Percentiles rank a stretch among this genome's conserved stretches.
These are phyloP conservation scores for Harlomillsia oculata DNA, from an alignment of 1,140 invertebrate species.

Conservation along the genomic window DNA sequence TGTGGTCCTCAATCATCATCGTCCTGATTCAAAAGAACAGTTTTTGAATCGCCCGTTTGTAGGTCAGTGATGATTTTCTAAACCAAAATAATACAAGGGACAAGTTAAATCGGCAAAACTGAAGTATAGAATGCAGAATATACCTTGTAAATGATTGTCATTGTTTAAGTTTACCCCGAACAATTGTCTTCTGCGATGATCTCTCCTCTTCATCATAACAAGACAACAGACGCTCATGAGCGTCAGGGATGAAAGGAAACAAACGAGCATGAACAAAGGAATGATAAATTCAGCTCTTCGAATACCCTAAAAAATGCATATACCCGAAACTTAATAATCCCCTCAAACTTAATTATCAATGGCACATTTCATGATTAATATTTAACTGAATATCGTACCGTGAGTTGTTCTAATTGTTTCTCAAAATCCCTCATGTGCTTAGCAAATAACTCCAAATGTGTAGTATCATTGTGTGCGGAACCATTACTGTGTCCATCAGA, in stretches of 20 bases:
- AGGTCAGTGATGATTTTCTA: constrained; percentile 34
- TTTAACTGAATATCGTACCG: not conserved
- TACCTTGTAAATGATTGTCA: not conserved
- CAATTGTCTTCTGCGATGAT: constrained; percentile 20
- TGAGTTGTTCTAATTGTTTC: constrained; percentile 4
- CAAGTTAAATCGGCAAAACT: not conserved
- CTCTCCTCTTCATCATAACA: constrained; percentile 24
- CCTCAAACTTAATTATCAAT: not conserved
- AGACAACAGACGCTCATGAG: constrained; percentile 28
- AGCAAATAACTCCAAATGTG: not conserved
- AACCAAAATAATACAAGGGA: not conserved
- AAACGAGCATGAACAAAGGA: constrained; percentile 28
- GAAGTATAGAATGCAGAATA: not conserved
- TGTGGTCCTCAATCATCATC: constrained; percentile 16
- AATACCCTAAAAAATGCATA: constrained; percentile 16
- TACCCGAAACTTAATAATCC: not conserved
- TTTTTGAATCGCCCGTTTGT: constrained; percentile 29
- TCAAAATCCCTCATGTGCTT: constrained; percentile 1
- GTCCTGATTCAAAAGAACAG: constrained; percentile 24
- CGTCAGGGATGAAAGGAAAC: constrained; percentile 15
- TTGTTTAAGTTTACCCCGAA: constrained; percentile 21
- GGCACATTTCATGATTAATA: not conserved
- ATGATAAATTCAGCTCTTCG: constrained; percentile 23
- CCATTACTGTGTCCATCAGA: not conserved
- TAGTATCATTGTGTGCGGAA: not conserved